Conservation (phyloP, 2,888 invertebrate species). For the Deilephila porcellus region DNA sequence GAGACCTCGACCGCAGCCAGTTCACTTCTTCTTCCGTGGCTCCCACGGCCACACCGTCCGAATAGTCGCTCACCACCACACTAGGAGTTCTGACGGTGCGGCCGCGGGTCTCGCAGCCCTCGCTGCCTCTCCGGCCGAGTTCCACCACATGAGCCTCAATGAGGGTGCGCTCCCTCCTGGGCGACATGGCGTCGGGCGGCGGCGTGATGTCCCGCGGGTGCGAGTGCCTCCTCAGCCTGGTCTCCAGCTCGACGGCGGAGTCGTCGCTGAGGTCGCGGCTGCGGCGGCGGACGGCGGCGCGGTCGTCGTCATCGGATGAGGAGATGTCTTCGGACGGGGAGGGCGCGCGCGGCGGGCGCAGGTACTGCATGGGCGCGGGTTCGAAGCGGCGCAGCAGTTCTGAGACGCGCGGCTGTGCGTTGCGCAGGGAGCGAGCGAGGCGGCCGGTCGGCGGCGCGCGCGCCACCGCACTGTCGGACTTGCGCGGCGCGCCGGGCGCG, state of each 20-base stretch:
- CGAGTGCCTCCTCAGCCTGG: slow-evolving; percentile 72
- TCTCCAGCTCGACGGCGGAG: slow-evolving; percentile 84
- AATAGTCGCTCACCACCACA: slow-evolving; percentile 94
- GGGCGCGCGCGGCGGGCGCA: slow-evolving; percentile 73
- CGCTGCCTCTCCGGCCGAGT: slow-evolving; percentile 80
- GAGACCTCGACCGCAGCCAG: slow-evolving; percentile 77
- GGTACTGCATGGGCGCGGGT: slow-evolving; percentile 79
- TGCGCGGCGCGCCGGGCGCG: slow-evolving; percentile 49
- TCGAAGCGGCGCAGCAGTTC: slow-evolving; percentile 77
- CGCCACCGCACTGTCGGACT: slow-evolving; percentile 66
- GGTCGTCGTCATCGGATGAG: slow-evolving; percentile 80
- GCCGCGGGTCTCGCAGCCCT: slow-evolving; percentile 77
- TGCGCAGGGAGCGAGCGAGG: slow-evolving; percentile 65
- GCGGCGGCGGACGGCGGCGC: slow-evolving; percentile 75
- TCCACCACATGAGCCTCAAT: slow-evolving; percentile 85
- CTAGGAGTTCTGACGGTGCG: slow-evolving; percentile 92
- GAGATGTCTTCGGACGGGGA: slow-evolving; percentile 77
- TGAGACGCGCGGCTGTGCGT: slow-evolving; percentile 75
- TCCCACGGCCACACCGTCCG: slow-evolving; percentile 86
- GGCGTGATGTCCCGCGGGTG: slow-evolving; percentile 75
- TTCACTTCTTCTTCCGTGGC: slow-evolving; percentile 77
- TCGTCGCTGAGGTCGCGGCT: slow-evolving; percentile 82
- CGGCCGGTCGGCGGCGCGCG: slow-evolving; percentile 73
- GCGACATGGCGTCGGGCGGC: slow-evolving; percentile 73
- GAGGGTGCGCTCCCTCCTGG: slow-evolving; percentile 71